phyloP scores from a whole-genome alignment of 2,797 vertebrate species.

The Chiloscyllium punctatum region DNA sequence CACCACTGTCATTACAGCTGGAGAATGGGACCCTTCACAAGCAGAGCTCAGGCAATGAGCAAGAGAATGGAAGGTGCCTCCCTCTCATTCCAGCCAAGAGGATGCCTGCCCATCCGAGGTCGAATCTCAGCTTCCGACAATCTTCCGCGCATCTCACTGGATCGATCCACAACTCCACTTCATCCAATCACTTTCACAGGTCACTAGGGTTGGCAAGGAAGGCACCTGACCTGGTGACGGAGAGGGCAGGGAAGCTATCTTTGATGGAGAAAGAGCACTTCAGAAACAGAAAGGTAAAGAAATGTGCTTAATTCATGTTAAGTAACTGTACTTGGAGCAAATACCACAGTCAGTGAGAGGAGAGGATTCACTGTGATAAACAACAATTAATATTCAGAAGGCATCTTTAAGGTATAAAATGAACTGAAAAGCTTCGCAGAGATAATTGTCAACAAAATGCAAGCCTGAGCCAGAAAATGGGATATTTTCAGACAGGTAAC shows the following conservation, averaged over 20 bases:
- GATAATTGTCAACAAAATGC: not conserved
- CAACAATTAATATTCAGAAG: not conserved
- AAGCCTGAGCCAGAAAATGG: not conserved
- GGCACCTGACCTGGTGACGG: not conserved
- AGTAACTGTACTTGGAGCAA: not conserved
- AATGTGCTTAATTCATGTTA: not conserved
- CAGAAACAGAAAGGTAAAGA: not conserved
- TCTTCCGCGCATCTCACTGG: slow-evolving; percentile 57
- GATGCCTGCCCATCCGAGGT: slow-evolving; percentile 47
- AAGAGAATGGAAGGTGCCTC: slow-evolving; percentile 50
- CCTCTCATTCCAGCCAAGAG: slow-evolving; percentile 54
- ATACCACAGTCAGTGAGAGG: no score
- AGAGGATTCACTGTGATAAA: no score
- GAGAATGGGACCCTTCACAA: slow-evolving; percentile 42
- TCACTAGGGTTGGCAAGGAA: slow-evolving; percentile 43
- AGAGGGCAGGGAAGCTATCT: not conserved
- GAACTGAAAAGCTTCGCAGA: not conserved
- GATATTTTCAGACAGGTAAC: not conserved
- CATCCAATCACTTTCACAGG: slow-evolving; percentile 55
- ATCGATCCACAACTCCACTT: slow-evolving; percentile 55
- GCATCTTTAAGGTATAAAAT: not conserved
- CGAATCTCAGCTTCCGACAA: slow-evolving; percentile 56
- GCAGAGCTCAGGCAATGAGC: slow-evolving; percentile 28
- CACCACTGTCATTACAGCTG: slow-evolving; percentile 44
- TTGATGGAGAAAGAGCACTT: not conserved